Base-by-base conservation (phyloP, 2,797 vertebrate genomes). In the Rousettus madagascariensis region DNA sequence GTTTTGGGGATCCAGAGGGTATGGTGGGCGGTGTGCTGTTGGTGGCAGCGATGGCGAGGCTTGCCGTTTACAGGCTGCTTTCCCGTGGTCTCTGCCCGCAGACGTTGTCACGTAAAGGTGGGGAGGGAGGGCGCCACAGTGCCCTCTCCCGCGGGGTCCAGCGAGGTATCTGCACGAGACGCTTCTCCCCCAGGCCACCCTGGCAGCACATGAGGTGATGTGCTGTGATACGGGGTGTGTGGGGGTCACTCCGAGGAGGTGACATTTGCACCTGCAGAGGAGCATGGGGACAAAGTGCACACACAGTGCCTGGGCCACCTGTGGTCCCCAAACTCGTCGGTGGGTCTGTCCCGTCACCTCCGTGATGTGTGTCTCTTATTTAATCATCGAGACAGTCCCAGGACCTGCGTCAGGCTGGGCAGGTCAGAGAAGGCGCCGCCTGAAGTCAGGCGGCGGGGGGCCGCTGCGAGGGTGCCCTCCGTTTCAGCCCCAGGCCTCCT, bases 271-370 rank as follows among this genome's bases (percentile, higher is more conserved):
- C 24, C 5, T 19, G 33, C 0, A 2, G 74, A 17, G 88, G 65
- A 61, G 24, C 19, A 0, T 41, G 20, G 71, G 9, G 15, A 51
- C 16, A 1, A 5, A 0, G 2, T 0, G 3, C 38, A 3, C 2
- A 1, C 30, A 1, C 46, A 3, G 10, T 2, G 28, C 59, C 46
- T 13, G 0, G 46, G 78, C 30, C 1, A 3, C 20, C 16, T 10
- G 20, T 9, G 0, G 26, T 20, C 1, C 41, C 3, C 0, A 1
- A 6, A 2, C 4, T n/a, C 43, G 11, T 16, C 24, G 0, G 1
- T 0, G 1, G 26, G 11, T 12, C 69, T 10, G 3, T 8, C 6
- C 36, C 0, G 0, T 12, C 3, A 0, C 9, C 30, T 46, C 38
- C 57, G 5, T 5, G 51, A 11, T 16, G 15, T n/a, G 30, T 0